Evolutionary conservation across 2,888 invertebrate genomes (phyloP), one percentile per base, ranked within the genome.

Genomic region (Fragum sueziense): DNA sequence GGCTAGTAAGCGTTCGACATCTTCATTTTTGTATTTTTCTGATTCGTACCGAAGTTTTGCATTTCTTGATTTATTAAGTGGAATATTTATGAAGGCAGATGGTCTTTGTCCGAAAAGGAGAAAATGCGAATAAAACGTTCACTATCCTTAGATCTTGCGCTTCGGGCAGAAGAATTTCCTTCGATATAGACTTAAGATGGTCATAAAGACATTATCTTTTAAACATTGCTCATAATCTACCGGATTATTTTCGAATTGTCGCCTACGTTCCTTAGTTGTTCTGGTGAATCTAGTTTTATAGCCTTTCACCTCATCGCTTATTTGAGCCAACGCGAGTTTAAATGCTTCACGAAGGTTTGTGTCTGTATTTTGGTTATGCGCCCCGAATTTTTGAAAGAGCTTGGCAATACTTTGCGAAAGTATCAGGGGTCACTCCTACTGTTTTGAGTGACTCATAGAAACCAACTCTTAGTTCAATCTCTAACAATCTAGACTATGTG

Each of bases 111-210:
- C 54, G 22, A n/a, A 54, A 22, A 22, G 54, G 22, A 54, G 54
- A 54, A 54, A 61, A 33, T 61, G 33, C 25, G 61, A 29, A 29
- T 29, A 61, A 61, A 61, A 61, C 29, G 61, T 61, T 61, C 2
- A 33, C 31, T 61, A 20, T 29, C 29, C 20, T 61, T 25, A 61
- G 61, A 29, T 61, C 33, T 29, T 61, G 33, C 17, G 61, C 11
- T 61, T 61, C 61, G 11, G 33, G 61, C 31, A 33, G 33, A 20
- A 29, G 17, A 29, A 20, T 29, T 22, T 11, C 25, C 11, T 61
- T 14, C 9, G 9, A 29, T 33, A 20, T 33, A 9, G 25, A 1
- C 17, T 61, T 33, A 20, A 17, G 14, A 29, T 29, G 27, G 14
- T 1, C 61, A 61, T 27, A 7, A 29, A 33, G 20, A 61, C 61